A percentile compares a stretch with the other conserved stretches of the same genome.
phyloP scores from a whole-genome alignment of 1,140 invertebrate species.

The Drosophila athabasca region DNA sequence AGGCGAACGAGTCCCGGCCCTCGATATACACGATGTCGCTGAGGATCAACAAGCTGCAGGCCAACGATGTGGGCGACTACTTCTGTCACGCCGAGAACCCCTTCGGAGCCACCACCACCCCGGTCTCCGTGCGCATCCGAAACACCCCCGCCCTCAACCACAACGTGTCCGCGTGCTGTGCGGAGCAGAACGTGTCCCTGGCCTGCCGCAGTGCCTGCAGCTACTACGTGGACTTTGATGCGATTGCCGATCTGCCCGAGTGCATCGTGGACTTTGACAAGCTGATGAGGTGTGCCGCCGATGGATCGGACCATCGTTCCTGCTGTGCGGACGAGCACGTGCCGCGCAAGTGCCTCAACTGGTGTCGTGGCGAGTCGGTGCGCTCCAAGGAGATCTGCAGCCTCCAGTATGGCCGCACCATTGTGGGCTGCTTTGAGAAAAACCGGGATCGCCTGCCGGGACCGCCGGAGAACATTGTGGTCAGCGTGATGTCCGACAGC shows the following conservation, averaged over 20 bases:
- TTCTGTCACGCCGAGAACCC: constrained; percentile 92
- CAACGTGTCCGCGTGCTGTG: constrained; percentile 90
- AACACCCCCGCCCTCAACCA: constrained; percentile 85
- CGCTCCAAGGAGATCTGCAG: constrained; percentile 87
- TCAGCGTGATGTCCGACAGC: constrained; percentile 84
- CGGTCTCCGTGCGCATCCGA: constrained; percentile 89
- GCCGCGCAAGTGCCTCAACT: constrained; percentile 89
- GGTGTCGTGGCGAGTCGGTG: constrained; percentile 87
- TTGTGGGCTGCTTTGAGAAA: constrained; percentile 92
- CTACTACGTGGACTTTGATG: constrained; percentile 91
- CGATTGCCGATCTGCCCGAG: constrained; percentile 90
- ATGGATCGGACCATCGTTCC: constrained; percentile 90
- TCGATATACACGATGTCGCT: constrained; percentile 89
- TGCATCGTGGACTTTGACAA: constrained; percentile 93
- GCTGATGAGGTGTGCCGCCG: constrained; percentile 92
- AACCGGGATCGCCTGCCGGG: constrained; percentile 90
- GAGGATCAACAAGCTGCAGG: constrained; percentile 88
- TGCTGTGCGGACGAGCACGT: constrained; percentile 91
- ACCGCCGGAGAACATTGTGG: constrained; percentile 89
- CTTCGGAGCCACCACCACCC: constrained; percentile 88
- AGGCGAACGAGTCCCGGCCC: constrained; percentile 71
- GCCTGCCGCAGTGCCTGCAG: constrained; percentile 91
- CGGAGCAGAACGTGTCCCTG: constrained; percentile 89
- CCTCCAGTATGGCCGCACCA: constrained; percentile 89
- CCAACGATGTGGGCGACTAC: constrained; percentile 90